Evolutionary conservation across 2,797 vertebrate genomes (phyloP).

Genomic region (Gadopsis marmoratus): DNA sequence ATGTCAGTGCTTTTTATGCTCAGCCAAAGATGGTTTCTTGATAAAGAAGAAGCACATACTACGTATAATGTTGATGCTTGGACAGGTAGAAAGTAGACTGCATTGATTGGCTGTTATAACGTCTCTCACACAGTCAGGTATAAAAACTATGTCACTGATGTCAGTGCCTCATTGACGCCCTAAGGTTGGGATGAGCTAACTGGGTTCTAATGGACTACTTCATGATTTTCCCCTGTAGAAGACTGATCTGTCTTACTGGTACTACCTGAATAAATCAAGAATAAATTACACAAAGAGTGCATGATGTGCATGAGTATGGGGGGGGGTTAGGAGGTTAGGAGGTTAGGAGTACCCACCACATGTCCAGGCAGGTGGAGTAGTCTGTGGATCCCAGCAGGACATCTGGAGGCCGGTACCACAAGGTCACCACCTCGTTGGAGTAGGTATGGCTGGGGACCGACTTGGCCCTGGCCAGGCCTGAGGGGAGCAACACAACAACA

Average conservation of each 20-base stretch:
- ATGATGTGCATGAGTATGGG: background rate
- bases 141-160: background rate
- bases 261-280: slow-evolving; percentile 10
- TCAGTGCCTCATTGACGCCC: background rate
- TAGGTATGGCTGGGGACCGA: slow-evolving; percentile 98
- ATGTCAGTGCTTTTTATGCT: background rate
- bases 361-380: slow-evolving; percentile 98
- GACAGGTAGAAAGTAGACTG: background rate
- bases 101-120: background rate
- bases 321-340: slow-evolving; percentile 24
- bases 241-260: slow-evolving; percentile 17
- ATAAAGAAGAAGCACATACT: background rate
- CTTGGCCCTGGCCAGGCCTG: slow-evolving; percentile 96
- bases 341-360: slow-evolving; percentile 90
- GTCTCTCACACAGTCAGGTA: background rate
- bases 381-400: slow-evolving; percentile 97
- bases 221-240: background rate
- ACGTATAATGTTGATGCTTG: background rate
- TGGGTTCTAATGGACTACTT: slow-evolving; percentile 32
- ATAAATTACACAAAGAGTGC: slow-evolving; percentile 1
- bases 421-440: slow-evolving; percentile 97
- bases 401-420: slow-evolving; percentile 98
- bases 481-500: slow-evolving; percentile 38
- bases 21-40: background rate
- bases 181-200: slow-evolving; percentile 24